phyloP scores from a whole-genome alignment of 2,888 invertebrate genomes.

The Pteria penguin region DNA sequence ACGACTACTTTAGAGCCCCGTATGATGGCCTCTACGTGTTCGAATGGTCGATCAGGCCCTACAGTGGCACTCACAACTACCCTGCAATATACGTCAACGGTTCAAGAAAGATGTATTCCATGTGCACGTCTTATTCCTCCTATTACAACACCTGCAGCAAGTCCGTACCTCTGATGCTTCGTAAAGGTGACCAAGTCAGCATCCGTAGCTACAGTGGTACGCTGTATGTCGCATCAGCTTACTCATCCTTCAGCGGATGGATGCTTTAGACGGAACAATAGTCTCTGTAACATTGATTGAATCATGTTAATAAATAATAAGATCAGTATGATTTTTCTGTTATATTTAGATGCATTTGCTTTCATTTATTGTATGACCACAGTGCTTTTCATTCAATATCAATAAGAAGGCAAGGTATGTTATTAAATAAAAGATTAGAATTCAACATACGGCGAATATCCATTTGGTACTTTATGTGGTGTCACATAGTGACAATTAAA shows the following conservation, averaged over 20 bases:
- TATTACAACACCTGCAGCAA: not conserved
- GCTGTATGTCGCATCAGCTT: not conserved
- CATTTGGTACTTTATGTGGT: too few species aligned
- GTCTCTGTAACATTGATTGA: too few species aligned
- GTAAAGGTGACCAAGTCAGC: not conserved
- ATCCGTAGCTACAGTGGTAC: not conserved
- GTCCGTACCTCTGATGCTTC: not conserved
- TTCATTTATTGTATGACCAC: too few species aligned
- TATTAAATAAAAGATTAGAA: too few species aligned
- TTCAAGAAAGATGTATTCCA: not conserved
- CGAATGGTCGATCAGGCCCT: not conserved
- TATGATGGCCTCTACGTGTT: not conserved
- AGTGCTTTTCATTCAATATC: too few species aligned
- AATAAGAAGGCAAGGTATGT: too few species aligned
- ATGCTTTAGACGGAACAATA: too few species aligned
- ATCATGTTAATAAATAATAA: too few species aligned
- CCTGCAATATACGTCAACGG: not conserved
- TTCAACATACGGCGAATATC: too few species aligned
- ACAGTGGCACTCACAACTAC: not conserved
- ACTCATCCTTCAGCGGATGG: not conserved
- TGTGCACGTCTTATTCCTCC: not conserved
- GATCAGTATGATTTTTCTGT: too few species aligned
- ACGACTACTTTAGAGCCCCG: not conserved
- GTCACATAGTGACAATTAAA: too few species aligned
- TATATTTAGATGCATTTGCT: too few species aligned